Evolutionary conservation across 2,797 vertebrate species (phyloP).

Genomic region (Anguilla obscura): DNA sequence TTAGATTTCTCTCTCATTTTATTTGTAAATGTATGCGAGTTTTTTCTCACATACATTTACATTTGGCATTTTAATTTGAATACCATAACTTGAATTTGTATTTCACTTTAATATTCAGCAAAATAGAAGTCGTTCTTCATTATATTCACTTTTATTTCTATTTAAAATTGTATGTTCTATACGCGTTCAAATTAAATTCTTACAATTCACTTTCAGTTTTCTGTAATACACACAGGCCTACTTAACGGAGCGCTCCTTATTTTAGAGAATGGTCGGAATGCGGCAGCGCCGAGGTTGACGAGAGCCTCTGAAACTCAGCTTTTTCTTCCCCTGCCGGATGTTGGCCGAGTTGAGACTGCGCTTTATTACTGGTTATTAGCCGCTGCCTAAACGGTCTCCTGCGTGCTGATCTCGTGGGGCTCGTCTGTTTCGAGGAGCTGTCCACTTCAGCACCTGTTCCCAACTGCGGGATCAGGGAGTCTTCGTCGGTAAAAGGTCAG

Average conservation of each 20-base stretch:
- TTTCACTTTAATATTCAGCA: too few species aligned
- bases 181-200: too few species aligned
- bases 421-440: constrained; percentile 58
- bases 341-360: constrained; percentile 77
- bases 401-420: constrained; percentile 46
- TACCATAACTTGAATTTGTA: too few species aligned
- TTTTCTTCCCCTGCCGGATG: constrained; percentile 77
- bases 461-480: constrained; percentile 56
- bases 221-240: constrained; percentile 54
- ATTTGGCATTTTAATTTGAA: too few species aligned
- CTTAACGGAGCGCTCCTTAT: constrained; percentile 81
- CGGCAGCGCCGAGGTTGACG: constrained; percentile 76
- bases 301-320: constrained; percentile 77
- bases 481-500: constrained; percentile 59
- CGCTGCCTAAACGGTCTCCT: constrained; percentile 43
- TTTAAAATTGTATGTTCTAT: too few species aligned
- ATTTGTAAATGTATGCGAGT: too few species aligned
- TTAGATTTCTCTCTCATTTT: too few species aligned
- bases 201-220: too few species aligned
- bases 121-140: too few species aligned
- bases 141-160: too few species aligned
- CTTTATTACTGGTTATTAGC: constrained; percentile 66
- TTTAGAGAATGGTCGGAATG: constrained; percentile 79
- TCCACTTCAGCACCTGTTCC: constrained; percentile 65
- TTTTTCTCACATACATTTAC: too few species aligned